A percentile compares a stretch with the other conserved stretches of the same genome.
phyloP scores from a whole-genome alignment of 2,113 vertebrate genomes.

The Tursiops truncatus region DNA sequence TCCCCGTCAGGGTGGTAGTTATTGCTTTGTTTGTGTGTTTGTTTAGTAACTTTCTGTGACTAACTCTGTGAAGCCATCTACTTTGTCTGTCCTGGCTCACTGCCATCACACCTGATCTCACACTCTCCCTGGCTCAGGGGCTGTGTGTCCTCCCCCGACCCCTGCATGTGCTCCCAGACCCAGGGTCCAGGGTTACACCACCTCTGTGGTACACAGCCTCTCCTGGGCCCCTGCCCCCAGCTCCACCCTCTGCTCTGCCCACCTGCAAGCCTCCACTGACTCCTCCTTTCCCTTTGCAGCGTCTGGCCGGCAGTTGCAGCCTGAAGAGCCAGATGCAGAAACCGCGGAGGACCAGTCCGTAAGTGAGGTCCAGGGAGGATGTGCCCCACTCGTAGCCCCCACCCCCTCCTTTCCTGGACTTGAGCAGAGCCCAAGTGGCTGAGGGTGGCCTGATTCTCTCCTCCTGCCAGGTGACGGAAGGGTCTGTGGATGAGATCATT shows the following conservation, averaged over 20 bases:
- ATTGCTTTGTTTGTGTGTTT: not conserved
- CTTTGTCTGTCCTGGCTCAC: accelerated
- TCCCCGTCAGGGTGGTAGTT: accelerated
- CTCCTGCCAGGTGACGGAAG: constrained; percentile 88
- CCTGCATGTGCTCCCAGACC: not conserved
- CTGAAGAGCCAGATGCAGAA: constrained; percentile 63
- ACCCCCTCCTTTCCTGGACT: accelerated
- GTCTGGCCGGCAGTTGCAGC: constrained; percentile 82
- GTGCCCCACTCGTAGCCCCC: accelerated
- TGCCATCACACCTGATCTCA: accelerated
- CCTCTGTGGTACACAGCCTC: accelerated
- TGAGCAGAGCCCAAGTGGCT: accelerated
- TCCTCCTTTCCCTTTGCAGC: constrained; percentile 68
- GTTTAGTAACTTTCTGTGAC: not conserved
- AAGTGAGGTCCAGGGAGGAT: constrained; percentile 23
- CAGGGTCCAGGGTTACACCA: accelerated
- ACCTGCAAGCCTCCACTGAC: accelerated
- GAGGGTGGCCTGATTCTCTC: not conserved
- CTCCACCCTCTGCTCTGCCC: accelerated
- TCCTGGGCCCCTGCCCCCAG: not conserved
- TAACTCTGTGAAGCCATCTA: accelerated
- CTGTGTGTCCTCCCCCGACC: too few relatives aligned
- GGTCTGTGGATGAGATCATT: constrained; percentile 86
- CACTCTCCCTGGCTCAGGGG: too few relatives aligned
- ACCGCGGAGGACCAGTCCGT: constrained; percentile 81